phyloP scores from a whole-genome alignment of 2,888 invertebrate genomes.

The Ryuthela nishihirai region DNA sequence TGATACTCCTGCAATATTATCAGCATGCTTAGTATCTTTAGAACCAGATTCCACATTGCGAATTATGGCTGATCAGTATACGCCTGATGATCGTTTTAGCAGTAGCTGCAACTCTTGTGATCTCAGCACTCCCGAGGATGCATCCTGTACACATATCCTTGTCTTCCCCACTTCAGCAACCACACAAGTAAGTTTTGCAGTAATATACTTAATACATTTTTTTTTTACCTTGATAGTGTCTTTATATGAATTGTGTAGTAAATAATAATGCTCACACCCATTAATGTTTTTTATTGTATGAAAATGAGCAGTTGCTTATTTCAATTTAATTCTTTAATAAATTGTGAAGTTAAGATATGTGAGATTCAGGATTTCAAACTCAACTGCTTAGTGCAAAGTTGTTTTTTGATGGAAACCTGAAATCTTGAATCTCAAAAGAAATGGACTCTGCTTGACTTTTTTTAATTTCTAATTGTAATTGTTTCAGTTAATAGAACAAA shows the following conservation, averaged over 20 bases:
- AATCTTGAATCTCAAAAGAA: too few species aligned
- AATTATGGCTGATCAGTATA: conserved; percentile 87
- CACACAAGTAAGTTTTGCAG: conserved; percentile 68
- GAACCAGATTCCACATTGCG: conserved; percentile 85
- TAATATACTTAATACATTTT: too few species aligned
- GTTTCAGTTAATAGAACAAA: too few species aligned
- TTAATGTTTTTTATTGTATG: neutral
- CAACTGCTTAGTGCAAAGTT: too few species aligned
- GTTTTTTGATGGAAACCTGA: too few species aligned
- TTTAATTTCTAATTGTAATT: too few species aligned
- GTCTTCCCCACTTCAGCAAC: conserved; percentile 97
- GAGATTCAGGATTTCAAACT: too few species aligned
- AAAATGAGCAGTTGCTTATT: too few species aligned
- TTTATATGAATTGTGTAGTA: neutral
- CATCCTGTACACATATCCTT: conserved; percentile 94
- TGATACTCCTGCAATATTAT: conserved; percentile 85
- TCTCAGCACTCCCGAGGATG: conserved; percentile 92
- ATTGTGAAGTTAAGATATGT: too few species aligned
- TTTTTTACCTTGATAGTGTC: neutral
- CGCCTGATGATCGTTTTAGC: conserved; percentile 88
- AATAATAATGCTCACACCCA: neutral
- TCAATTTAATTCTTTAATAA: too few species aligned
- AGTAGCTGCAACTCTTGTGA: conserved; percentile 77
- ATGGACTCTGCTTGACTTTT: too few species aligned
- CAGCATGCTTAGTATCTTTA: conserved; percentile 95